A percentile compares a stretch with the other conserved stretches of the same genome.
phyloP scores from a whole-genome alignment of 2,888 invertebrate species.

The Priocnemis perturbator region DNA sequence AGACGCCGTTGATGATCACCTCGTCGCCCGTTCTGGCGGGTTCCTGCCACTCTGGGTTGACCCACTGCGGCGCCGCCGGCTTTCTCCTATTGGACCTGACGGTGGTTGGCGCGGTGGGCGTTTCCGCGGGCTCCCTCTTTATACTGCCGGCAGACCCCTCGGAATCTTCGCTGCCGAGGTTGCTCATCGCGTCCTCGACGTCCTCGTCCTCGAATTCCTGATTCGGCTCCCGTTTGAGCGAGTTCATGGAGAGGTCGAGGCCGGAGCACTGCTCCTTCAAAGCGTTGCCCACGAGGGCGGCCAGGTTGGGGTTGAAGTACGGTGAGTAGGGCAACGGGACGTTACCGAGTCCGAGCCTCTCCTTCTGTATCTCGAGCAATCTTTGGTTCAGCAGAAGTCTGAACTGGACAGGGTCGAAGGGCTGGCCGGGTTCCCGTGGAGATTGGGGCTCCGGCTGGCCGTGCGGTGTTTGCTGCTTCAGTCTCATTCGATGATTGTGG shows the following conservation, averaged over 20 bases:
- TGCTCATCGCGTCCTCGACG: conserved; percentile 81
- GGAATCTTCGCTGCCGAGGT: conserved; percentile 84
- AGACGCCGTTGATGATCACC: conserved; percentile 95
- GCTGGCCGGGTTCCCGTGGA: conserved; percentile 85
- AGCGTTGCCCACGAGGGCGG: conserved; percentile 84
- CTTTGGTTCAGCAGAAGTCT: conserved; percentile 92
- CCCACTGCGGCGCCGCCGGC: conserved; percentile 98
- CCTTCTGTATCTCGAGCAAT: conserved; percentile 90
- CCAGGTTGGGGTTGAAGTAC: conserved; percentile 87
- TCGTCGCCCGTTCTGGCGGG: conserved; percentile 79
- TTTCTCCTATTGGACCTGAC: conserved; percentile 86
- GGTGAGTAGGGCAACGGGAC: conserved; percentile 87
- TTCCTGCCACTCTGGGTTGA: conserved; percentile 95
- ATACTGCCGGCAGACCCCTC: conserved; percentile 74
- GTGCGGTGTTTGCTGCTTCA: conserved; percentile 93
- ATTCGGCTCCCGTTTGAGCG: conserved; percentile 86
- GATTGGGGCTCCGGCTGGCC: conserved; percentile 85
- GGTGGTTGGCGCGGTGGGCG: conserved; percentile 72
- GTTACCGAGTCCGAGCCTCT: conserved; percentile 86
- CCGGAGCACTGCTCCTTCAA: conserved; percentile 90
- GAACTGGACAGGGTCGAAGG: conserved; percentile 95
- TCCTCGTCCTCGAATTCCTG: conserved; percentile 86
- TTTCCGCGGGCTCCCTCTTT: conserved; percentile 71
- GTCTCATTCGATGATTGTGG: conserved; percentile 99
- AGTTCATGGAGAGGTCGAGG: conserved; percentile 90